phyloP scores from a whole-genome alignment of 2,113 vertebrate species.

The Istiophorus platypterus region DNA sequence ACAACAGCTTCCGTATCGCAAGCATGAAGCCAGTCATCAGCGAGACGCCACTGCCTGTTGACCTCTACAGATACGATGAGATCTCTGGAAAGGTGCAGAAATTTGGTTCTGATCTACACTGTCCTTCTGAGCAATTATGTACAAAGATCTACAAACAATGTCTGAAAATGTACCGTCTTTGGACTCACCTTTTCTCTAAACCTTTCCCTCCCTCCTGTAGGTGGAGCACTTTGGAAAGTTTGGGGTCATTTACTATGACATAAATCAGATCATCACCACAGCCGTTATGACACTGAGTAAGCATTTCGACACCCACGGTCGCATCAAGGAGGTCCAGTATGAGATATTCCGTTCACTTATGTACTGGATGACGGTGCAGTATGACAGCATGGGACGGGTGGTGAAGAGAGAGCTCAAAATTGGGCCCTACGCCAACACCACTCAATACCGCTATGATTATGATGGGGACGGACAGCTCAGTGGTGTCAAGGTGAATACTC shows the following conservation, averaged over 20 bases:
- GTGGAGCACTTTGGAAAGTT: conserved; percentile 99
- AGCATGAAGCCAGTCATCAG: conserved; percentile 99
- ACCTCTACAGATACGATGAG: conserved; percentile 98
- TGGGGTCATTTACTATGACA: conserved; percentile 98
- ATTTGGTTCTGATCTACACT: not conserved
- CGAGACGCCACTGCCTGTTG: conserved; percentile 96
- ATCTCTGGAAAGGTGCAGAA: conserved; percentile 92
- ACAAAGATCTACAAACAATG: not conserved
- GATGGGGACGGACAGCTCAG: conserved; percentile 97
- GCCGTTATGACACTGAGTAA: conserved; percentile 99
- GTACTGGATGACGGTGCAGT: conserved; percentile 99
- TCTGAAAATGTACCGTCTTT: not conserved
- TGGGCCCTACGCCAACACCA: conserved; percentile 97
- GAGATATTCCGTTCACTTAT: conserved; percentile 99
- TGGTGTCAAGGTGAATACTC: conserved; percentile 87
- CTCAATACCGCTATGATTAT: conserved; percentile 98
- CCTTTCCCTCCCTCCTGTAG: conserved; percentile 42
- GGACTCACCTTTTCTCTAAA: conserved; percentile 12
- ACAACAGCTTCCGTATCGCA: conserved; percentile 98
- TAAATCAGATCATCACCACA: conserved; percentile 99
- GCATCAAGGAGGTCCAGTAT: conserved; percentile 99
- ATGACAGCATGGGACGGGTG: conserved; percentile 98
- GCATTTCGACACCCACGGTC: conserved; percentile 97
- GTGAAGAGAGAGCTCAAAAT: conserved; percentile 98
- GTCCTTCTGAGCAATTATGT: conserved; percentile 1